Conservation (phyloP, 2,888 invertebrate species). For the Molorchus minor region DNA sequence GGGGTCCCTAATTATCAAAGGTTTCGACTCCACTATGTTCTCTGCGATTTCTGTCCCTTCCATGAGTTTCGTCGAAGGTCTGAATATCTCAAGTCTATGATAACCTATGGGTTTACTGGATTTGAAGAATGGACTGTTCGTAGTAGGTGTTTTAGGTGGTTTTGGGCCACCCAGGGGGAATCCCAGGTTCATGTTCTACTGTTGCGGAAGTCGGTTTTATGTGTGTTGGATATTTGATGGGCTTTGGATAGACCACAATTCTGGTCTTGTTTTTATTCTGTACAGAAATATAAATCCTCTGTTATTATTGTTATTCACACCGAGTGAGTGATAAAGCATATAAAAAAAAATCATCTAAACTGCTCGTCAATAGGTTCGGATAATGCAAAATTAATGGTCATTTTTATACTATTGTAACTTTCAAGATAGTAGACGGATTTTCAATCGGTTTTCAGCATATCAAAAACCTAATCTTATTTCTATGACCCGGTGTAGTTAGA, state of each 20-base stretch:
- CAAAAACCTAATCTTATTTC: too few species aligned
- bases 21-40: conserved; percentile 34
- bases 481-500: too few species aligned
- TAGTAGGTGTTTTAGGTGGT: conserved; percentile 3
- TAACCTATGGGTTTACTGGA: conserved; percentile 8
- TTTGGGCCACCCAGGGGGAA: conserved; percentile 42
- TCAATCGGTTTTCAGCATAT: too few species aligned
- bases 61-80: not conserved
- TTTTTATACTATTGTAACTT: too few species aligned
- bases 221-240: conserved; percentile 11
- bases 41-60: conserved; percentile 31
- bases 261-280: conserved; percentile 5
- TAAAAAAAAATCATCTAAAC: too few species aligned
- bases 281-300: too few species aligned
- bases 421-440: too few species aligned
- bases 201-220: conserved; percentile 42
- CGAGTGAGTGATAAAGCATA: too few species aligned
- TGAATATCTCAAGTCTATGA: not conserved
- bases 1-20: conserved; percentile 28
- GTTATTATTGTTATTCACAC: too few species aligned
- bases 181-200: conserved; percentile 47
- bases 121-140: not conserved
- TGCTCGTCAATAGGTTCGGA: too few species aligned
- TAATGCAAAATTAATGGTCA: too few species aligned
- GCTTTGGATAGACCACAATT: conserved; percentile 10